Percentiles rank a stretch among this genome's conserved stretches.
Evolutionary conservation across 2,113 vertebrate species (phyloP).

Genomic region (Pantherophis guttatus): DNA sequence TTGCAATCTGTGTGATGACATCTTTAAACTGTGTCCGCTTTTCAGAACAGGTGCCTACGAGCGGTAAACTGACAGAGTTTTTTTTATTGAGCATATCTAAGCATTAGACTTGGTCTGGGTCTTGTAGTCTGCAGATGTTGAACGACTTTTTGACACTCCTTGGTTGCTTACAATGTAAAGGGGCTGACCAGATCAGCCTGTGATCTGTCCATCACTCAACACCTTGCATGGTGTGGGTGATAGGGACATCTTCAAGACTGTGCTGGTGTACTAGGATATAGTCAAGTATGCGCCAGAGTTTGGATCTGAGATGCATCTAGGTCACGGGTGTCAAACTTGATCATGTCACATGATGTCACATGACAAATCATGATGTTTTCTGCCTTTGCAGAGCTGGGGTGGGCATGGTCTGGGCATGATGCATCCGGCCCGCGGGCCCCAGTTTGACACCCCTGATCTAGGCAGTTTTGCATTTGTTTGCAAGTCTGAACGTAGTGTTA

Average conservation of each 20-base stretch:
- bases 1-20: background rate
- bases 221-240: background rate
- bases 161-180: background rate
- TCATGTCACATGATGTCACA: too few species aligned
- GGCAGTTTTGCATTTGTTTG: background rate
- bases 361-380: too few species aligned
- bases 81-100: background rate
- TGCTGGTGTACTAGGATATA: background rate
- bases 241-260: background rate
- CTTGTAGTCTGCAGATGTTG: background rate
- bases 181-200: background rate
- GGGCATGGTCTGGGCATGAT: too few species aligned
- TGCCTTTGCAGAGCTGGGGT: too few species aligned
- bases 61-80: background rate
- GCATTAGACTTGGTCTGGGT: background rate
- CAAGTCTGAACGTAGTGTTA: background rate
- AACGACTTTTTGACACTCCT: background rate
- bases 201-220: background rate
- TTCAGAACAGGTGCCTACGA: background rate
- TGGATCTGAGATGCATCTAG: background rate
- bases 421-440: too few species aligned
- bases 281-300: background rate
- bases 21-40: background rate
- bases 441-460: background rate
- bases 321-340: too few species aligned